Evolutionary conservation across 2,113 vertebrate species (phyloP).

Genomic region (Nothoprocta pentlandii): DNA sequence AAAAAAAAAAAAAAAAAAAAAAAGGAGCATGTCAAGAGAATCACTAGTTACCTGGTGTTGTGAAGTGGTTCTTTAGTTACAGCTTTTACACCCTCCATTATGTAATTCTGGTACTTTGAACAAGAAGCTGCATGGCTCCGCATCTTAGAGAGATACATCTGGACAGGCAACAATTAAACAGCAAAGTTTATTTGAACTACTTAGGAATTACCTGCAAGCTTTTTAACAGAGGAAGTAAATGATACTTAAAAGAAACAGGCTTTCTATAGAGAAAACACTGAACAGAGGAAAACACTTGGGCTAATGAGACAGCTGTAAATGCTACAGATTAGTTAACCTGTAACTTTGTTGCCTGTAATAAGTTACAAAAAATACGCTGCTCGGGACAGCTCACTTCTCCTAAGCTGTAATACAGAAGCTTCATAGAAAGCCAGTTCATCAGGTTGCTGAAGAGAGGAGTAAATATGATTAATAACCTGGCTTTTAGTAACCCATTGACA

Average conservation of each 20-base stretch:
- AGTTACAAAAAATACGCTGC: not conserved
- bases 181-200: not conserved
- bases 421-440: not conserved
- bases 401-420: not conserved
- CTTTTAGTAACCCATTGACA: not conserved
- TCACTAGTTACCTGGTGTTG: slow-evolving; percentile 81
- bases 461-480: not conserved
- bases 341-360: not conserved
- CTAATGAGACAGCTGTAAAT: rapidly evolving
- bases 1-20: too few species aligned
- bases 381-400: not conserved
- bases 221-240: rapidly evolving
- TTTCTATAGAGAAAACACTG: not conserved
- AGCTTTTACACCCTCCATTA: slow-evolving; percentile 93
- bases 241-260: not conserved
- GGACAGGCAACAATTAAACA: not conserved
- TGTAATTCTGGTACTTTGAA: slow-evolving; percentile 93
- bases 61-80: slow-evolving; percentile 88
- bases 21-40: not conserved
- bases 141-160: slow-evolving; percentile 93
- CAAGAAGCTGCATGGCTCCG: slow-evolving; percentile 89
- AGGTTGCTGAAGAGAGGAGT: not conserved
- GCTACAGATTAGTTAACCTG: not conserved
- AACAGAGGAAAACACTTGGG: not conserved
- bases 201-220: not conserved